phyloP scores from a whole-genome alignment of 2,888 invertebrate species.

The Dioctria rufipes region DNA sequence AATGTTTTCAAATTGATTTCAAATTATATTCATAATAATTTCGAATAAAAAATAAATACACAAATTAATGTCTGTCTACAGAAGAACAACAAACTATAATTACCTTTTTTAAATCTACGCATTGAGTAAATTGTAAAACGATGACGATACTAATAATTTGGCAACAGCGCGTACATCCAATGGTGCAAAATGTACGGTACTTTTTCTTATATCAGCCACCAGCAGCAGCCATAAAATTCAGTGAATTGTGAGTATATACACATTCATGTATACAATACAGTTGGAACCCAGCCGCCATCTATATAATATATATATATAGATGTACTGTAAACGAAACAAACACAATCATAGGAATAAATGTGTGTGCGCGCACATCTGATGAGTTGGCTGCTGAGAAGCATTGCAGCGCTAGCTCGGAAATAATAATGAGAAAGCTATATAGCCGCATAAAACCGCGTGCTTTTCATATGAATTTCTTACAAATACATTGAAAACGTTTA shows the following conservation, averaged over 20 bases:
- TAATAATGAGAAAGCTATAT: too few species aligned
- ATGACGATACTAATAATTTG: background rate
- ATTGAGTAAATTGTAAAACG: too few species aligned
- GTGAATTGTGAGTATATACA: background rate
- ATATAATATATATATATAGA: background rate
- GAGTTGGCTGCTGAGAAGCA: background rate
- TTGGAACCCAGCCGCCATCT: slow-evolving; percentile 1
- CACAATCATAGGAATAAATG: too few species aligned
- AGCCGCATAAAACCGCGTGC: too few species aligned
- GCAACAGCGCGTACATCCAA: background rate
- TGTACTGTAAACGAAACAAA: too few species aligned
- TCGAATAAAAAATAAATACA: too few species aligned
- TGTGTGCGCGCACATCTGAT: background rate
- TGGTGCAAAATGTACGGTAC: slow-evolving; percentile 23
- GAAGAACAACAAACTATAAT: too few species aligned
- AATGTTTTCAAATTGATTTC: too few species aligned
- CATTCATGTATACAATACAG: background rate
- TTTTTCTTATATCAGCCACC: slow-evolving; percentile 7
- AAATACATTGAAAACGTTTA: background rate
- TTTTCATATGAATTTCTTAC: slow-evolving; percentile 2
- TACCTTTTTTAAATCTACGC: too few species aligned
- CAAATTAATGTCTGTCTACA: too few species aligned
- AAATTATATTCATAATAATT: too few species aligned
- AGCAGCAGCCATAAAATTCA: slow-evolving; percentile 16
- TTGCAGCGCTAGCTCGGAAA: background rate